Conservation (phyloP, 2,888 invertebrate genomes). For the Heliconius cydno region DNA sequence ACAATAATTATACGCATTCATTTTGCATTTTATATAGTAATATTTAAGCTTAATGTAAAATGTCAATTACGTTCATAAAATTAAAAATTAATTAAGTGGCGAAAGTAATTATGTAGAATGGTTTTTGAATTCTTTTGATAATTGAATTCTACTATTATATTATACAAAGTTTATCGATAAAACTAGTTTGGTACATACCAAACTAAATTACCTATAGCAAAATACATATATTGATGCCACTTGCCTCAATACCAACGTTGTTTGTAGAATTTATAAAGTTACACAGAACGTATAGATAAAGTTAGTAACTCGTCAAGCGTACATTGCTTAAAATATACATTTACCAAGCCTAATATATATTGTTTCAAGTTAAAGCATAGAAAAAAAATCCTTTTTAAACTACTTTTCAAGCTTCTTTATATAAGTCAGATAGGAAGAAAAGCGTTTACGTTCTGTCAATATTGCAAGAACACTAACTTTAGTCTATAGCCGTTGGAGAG, state of each 20-base stretch:
- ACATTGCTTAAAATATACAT: neutral
- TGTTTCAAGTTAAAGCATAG: neutral
- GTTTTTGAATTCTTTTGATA: neutral
- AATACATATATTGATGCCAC: slow-evolving; percentile 7
- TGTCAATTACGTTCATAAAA: neutral
- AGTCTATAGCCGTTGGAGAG: neutral
- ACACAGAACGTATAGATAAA: slow-evolving; percentile 20
- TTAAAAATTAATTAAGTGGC: neutral
- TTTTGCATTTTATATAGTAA: neutral
- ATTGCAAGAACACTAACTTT: neutral
- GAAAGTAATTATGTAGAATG: neutral
- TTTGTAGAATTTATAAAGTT: slow-evolving; percentile 27
- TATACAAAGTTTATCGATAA: neutral
- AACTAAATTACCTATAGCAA: slow-evolving; percentile 7
- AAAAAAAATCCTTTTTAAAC: neutral
- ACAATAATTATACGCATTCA: too few species aligned
- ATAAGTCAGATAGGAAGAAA: neutral
- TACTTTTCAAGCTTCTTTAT: neutral
- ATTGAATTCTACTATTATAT: neutral
- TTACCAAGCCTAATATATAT: neutral
- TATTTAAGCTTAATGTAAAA: too few species aligned
- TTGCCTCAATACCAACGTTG: slow-evolving; percentile 10
- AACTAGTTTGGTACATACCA: neutral
- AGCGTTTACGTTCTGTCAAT: neutral
- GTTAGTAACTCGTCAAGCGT: slow-evolving; percentile 15